Conservation (phyloP, 1,140 invertebrate species). For the Littorina saxatilis region DNA sequence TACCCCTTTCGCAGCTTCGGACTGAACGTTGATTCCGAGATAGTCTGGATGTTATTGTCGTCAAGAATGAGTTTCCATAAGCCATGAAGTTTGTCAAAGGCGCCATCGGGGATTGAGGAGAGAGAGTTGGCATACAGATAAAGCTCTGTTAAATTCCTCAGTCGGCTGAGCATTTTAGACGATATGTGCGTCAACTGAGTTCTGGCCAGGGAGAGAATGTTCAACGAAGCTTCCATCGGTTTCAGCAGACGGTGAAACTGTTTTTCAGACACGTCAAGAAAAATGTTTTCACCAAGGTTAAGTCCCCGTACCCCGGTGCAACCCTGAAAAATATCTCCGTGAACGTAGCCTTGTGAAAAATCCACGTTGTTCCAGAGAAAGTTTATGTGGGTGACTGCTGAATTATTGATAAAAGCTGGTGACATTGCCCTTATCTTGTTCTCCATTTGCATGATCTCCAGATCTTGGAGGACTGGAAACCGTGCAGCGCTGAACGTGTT, state of each 20-base stretch:
- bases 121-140: not conserved
- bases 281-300: not conserved
- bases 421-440: not conserved
- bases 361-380: not conserved
- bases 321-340: not conserved
- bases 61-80: not conserved
- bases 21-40: not conserved
- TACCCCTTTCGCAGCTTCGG: not conserved
- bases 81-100: not conserved
- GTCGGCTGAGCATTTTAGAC: not conserved
- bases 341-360: not conserved
- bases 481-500: not conserved
- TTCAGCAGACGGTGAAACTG: not conserved
- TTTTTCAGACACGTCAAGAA: not conserved
- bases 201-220: not conserved
- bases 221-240: not conserved
- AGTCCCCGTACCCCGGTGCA: not conserved
- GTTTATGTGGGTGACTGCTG: not conserved
- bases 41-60: conserved; percentile 2
- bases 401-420: not conserved
- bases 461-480: not conserved
- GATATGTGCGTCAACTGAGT: not conserved
- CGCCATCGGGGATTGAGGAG: not conserved
- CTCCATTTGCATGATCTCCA: conserved; percentile 9
- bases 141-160: not conserved